Base-by-base conservation (phyloP, 2,113 vertebrate genomes). In the Tricholaema leucomelas region DNA sequence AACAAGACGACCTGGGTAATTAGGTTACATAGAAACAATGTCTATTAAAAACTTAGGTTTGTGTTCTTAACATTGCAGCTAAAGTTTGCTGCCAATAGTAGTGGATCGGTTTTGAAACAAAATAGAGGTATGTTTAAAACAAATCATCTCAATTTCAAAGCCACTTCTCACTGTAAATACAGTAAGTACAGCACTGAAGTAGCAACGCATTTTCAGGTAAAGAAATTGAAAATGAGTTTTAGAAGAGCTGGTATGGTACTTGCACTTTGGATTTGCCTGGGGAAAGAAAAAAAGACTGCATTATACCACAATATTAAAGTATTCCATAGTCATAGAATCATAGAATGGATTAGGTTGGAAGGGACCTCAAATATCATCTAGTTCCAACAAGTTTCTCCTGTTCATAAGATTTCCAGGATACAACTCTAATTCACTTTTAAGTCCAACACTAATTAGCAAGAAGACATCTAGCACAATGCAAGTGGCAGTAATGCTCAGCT, bases 1-100 rank as follows among this genome's bases (percentile, higher is more conserved):
- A 90, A 95, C 87, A 78, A 46, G 76, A 80, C 92, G 85, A 85
- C 50, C 65, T 72, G 40, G 64, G 31, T 88, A 75, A 40, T 82
- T 55, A 81, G 44, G 42, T 77, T 61, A 58, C 36, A 8, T 52
- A 60, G 87, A 64, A 75, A 92, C 60, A 65, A 50, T 76, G 33
- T 31, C 36, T 33, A 21, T 80, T 81, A 96, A 93, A 84, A 80
- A 55, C 60, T 52, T 7, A 67, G 40, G 6, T 76, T n/a, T 48
- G 18, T 86, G 23, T 85, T 85, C 66, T 77, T 87, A 35, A 78
- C 40, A 16, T 85, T 64, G 17, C 54, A 93, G 44, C 35, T 79
- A 28, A 54, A 28, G 46, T 74, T 80, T 66, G 67, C 30, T 48
- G 13, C 23, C 59, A 72, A 8, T 21, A 76, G 30, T 9, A 15